phyloP scores from a whole-genome alignment of 2,797 vertebrate species.

The Falco biarmicus region DNA sequence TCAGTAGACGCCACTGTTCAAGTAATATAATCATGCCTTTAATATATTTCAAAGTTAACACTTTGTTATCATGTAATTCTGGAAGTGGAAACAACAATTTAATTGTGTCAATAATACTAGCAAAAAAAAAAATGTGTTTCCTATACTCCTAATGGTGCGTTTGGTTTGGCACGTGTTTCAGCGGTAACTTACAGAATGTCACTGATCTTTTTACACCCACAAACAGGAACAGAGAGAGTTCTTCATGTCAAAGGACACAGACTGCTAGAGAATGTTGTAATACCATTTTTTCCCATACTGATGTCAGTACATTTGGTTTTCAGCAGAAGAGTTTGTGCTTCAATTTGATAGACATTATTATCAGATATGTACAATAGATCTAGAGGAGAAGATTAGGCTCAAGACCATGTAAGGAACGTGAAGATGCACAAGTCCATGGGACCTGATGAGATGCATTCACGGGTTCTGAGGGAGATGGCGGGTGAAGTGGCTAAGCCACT shows the following conservation, averaged over 20 bases:
- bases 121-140: not conserved
- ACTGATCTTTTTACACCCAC: not conserved
- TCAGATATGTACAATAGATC: not conserved
- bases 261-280: not conserved
- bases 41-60: constrained; percentile 4
- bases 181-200: not conserved
- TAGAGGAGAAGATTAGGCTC: too few relatives aligned
- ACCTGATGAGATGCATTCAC: too few relatives aligned
- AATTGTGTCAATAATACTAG: not conserved
- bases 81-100: not conserved
- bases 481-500: too few relatives aligned
- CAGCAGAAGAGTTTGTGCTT: constrained; percentile 54
- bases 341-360: constrained; percentile 45
- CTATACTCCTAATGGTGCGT: not conserved
- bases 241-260: not conserved
- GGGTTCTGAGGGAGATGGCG: too few relatives aligned
- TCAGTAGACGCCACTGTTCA: not conserved
- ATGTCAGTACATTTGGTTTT: constrained; percentile 48
- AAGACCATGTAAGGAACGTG: too few relatives aligned
- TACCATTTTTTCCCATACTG: not conserved
- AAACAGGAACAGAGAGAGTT: not conserved
- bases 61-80: not conserved
- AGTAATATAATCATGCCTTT: not conserved
- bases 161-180: not conserved
- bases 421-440: too few relatives aligned